Evolutionary conservation across 2,113 vertebrate species (phyloP), one percentile per base, ranked within the genome.

Genomic region (Mirza zaza): DNA sequence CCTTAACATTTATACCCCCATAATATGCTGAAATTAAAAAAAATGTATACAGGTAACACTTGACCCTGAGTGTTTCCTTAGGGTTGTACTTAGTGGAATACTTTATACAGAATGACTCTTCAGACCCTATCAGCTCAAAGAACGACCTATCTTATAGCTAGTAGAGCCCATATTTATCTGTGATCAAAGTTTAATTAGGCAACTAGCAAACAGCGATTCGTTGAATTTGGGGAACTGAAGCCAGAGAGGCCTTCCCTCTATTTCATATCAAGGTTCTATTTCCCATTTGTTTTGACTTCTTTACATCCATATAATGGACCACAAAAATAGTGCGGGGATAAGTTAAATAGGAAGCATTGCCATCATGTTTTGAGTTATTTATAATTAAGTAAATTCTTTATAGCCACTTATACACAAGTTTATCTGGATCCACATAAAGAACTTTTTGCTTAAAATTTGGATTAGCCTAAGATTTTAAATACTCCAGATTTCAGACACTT

Each of bases 311-410:
- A 7, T 9, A 48, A 57, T 65, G 36, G 23, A 79, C 42, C 85
- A 70, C 20, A 87, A 55, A 83, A 87, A 15, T 39, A 10, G 21
- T 45, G 11, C 15, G 2, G 17, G 7, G 3, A 32, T 65, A 89
- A 45, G 6, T 15, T 75, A 71, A 68, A 29, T 13, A 71, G 29
- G 34, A 94, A 75, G 20, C 9, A 42, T 9, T 17, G 3, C 5
- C 83, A 23, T 61, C 23, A 39, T 42, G 61, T 45, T 92, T 80
- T 87, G 27, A 92, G 50, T 80, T 80, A 55, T 39, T 84, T 80
- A 9, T 87, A 92, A 61, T 90, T 85, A 68, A 68, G 82, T 92
- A 68, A 73, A 86, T 83, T 91, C 17, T 79, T 91, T 63, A 63
- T 12, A 73, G 10, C 4, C 7, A 48, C 36, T 79, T 87, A 29